These are phyloP conservation scores for Leptobrachium ailaonicum DNA, from an alignment of 2,113 vertebrate genomes.

Conservation along the genomic window DNA sequence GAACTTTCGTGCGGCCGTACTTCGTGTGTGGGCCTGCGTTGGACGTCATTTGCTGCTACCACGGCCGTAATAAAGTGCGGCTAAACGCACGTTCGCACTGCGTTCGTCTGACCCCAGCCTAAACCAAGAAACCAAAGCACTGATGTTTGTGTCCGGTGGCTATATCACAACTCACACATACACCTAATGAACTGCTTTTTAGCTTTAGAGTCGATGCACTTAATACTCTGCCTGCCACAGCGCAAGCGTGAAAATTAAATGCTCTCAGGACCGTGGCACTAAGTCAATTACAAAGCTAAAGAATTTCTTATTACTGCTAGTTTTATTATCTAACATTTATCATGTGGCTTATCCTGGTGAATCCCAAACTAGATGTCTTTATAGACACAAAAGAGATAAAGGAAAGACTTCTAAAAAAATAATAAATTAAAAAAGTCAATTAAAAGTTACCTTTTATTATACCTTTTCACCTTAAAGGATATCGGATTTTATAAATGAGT, in stretches of 20 bases:
- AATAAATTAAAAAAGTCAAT: not conserved
- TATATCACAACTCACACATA: too few relatives aligned
- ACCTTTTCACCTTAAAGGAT: conserved; percentile 12
- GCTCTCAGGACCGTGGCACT: not conserved
- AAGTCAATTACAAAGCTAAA: conserved; percentile 28
- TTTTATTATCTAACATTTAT: conserved; percentile 41
- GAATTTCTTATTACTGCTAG: conserved; percentile 9
- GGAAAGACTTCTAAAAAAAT: too few relatives aligned
- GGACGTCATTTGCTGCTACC: too few relatives aligned
- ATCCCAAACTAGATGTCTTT: conserved; percentile 31
- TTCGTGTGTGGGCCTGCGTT: too few relatives aligned
- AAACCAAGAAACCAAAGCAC: too few relatives aligned
- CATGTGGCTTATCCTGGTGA: conserved; percentile 28
- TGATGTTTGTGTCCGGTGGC: too few relatives aligned
- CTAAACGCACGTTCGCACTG: too few relatives aligned
- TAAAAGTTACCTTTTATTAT: conserved; percentile 36
- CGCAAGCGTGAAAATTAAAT: conserved; percentile 1
- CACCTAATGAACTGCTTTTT: conserved; percentile 12
- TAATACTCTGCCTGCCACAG: not conserved
- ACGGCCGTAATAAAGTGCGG: too few relatives aligned
- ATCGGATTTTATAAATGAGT: conserved; percentile 16
- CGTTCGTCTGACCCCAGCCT: too few relatives aligned
- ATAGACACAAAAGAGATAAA: conserved; percentile 4
- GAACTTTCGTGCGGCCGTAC: too few relatives aligned
- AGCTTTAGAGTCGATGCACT: not conserved